A percentile compares a stretch with the other conserved stretches of the same genome.
Evolutionary conservation across 2,888 invertebrate genomes (phyloP).

Genomic region (Noctua janthe): DNA sequence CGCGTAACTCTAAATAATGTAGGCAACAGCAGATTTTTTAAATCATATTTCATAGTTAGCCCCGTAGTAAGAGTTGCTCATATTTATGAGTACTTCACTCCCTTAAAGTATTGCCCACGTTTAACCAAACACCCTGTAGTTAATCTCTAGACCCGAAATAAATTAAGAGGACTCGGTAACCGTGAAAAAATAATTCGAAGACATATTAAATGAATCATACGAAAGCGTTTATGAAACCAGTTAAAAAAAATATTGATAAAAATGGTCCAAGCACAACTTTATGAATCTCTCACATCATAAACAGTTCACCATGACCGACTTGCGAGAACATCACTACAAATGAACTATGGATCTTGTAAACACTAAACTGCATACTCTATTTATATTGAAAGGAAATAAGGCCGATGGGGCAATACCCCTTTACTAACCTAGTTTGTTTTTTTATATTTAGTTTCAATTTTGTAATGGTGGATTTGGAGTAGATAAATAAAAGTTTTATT

Average conservation of each 20-base stretch:
- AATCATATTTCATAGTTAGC: too few species aligned
- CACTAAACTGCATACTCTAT: conserved; percentile 60
- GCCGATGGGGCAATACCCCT: conserved; percentile 57
- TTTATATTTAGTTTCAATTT: conserved; percentile 40
- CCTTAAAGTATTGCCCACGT: too few species aligned
- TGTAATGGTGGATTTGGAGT: conserved; percentile 38
- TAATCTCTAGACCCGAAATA: neutral
- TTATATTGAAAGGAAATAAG: conserved; percentile 57
- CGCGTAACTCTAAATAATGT: too few species aligned
- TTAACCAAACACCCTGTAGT: neutral
- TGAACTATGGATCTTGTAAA: conserved; percentile 52
- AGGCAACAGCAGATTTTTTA: too few species aligned
- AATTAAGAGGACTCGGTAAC: neutral
- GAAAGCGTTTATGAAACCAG: neutral
- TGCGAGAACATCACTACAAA: conserved; percentile 39
- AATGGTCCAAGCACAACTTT: conserved; percentile 9
- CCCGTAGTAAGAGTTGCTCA: too few species aligned
- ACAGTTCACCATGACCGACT: conserved; percentile 63
- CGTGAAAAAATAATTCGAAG: neutral
- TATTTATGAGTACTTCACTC: too few species aligned
- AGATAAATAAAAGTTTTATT: conserved; percentile 26
- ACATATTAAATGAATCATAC: conserved; percentile 2
- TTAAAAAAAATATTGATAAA: conserved; percentile 12
- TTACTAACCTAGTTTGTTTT: conserved; percentile 47
- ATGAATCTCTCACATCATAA: conserved; percentile 45